A percentile compares a stretch with the other conserved stretches of the same genome.
These are phyloP conservation scores for Physocephala rufipes DNA, from an alignment of 2,888 invertebrate genomes.

Conservation along the genomic window DNA sequence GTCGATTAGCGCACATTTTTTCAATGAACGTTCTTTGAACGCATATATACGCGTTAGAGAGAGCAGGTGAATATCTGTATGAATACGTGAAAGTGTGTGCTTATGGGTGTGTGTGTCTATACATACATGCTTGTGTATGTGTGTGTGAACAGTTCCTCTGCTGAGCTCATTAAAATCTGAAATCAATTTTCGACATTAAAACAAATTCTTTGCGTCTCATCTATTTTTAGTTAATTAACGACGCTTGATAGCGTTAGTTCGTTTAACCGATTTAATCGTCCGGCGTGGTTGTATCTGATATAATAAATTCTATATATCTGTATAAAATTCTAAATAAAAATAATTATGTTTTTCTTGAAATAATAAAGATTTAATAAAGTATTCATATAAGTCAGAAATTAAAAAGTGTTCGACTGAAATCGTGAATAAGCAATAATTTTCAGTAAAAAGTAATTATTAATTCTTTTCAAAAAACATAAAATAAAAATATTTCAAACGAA, in stretches of 20 bases:
- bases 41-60: background rate
- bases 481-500: background rate
- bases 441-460: background rate
- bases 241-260: conserved; percentile 64
- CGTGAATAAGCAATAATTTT: background rate
- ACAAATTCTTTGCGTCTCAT: conserved; percentile 43
- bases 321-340: background rate
- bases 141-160: conserved; percentile 21
- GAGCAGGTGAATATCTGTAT: background rate
- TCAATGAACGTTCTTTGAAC: background rate
- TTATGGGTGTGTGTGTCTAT: conserved; percentile 22
- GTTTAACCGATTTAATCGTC: conserved; percentile 38
- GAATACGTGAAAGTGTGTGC: conserved; percentile 8
- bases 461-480: background rate
- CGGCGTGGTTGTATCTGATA: background rate
- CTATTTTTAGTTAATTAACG: conserved; percentile 65
- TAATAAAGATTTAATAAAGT: background rate
- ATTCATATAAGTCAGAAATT: no score
- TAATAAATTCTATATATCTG: background rate
- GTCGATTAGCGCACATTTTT: background rate
- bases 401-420: no score
- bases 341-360: conserved; percentile 6
- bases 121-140: conserved; percentile 29
- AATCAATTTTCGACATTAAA: conserved; percentile 43
- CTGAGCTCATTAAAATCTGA: conserved; percentile 27